Conservation (phyloP, 1,140 invertebrate genomes). For the Agrypnia vestita region DNA sequence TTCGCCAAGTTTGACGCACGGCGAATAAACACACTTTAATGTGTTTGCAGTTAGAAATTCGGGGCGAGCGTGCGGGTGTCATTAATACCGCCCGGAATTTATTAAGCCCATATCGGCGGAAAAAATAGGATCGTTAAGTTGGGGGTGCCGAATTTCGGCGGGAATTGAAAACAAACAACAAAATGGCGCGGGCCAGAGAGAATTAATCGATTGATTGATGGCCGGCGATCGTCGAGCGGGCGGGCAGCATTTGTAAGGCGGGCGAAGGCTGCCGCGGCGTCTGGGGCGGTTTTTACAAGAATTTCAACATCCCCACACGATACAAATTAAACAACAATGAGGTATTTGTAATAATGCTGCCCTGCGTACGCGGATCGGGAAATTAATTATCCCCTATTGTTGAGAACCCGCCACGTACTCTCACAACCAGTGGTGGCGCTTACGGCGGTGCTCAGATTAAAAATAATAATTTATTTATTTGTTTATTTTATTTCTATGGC, state of each 20-base stretch:
- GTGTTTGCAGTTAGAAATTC: background rate
- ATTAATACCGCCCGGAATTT: background rate
- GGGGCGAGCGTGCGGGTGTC: background rate
- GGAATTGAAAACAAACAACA: constrained; percentile 6
- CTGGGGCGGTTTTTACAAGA: background rate
- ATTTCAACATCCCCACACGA: too few species aligned
- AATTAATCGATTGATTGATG: constrained; percentile 1
- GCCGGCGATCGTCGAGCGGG: background rate
- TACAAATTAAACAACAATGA: too few species aligned
- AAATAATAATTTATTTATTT: too few species aligned
- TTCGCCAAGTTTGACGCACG: too few species aligned
- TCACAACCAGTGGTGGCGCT: too few species aligned
- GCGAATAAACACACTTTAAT: too few species aligned
- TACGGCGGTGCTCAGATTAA: too few species aligned
- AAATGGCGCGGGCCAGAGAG: background rate
- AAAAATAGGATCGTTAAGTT: background rate
- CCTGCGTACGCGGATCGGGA: too few species aligned
- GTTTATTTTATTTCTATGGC: too few species aligned
- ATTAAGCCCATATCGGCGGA: background rate
- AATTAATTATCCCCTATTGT: too few species aligned
- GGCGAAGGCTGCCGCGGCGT: background rate
- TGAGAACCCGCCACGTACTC: too few species aligned
- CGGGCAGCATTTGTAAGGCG: background rate
- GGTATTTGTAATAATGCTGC: too few species aligned
- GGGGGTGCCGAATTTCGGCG: background rate